phyloP scores from a whole-genome alignment of 2,797 vertebrate genomes.

The Sciaenops ocellatus region DNA sequence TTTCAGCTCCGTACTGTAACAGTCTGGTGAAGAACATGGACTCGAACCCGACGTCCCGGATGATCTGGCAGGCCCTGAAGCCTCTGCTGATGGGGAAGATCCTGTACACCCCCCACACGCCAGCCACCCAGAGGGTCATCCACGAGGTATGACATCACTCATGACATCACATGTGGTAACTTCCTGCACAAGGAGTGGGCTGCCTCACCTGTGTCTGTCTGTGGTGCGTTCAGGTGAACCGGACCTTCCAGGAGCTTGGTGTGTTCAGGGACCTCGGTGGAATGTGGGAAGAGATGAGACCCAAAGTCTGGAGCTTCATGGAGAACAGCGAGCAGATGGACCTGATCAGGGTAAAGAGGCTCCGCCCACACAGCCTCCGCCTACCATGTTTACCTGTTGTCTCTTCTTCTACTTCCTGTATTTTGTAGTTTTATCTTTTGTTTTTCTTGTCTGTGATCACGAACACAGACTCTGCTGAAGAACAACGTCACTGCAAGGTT shows the following conservation, averaged over 20 bases:
- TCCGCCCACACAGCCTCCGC: not conserved
- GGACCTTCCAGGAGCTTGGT: constrained; percentile 95
- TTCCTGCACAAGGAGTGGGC: not conserved
- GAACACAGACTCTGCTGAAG: constrained; percentile 88
- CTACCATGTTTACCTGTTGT: too few species aligned
- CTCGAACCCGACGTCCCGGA: constrained; percentile 93
- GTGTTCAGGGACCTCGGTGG: constrained; percentile 94
- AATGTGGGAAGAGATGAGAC: constrained; percentile 96
- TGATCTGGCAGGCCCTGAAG: constrained; percentile 97
- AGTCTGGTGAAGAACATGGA: constrained; percentile 93
- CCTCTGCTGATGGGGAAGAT: constrained; percentile 96
- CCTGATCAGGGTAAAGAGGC: constrained; percentile 86
- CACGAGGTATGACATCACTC: constrained; percentile 87
- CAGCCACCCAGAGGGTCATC: constrained; percentile 90
- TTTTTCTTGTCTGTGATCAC: not conserved
- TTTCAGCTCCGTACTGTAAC: constrained; percentile 94
- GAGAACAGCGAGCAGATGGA: constrained; percentile 93
- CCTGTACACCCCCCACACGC: constrained; percentile 94
- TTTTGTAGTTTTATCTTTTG: not conserved
- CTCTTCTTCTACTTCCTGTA: too few species aligned
- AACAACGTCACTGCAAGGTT: constrained; percentile 85
- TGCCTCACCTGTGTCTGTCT: not conserved
- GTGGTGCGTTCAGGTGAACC: constrained; percentile 89
- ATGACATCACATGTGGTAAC: not conserved
- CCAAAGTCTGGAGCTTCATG: constrained; percentile 94